Evolutionary conservation across 1,140 invertebrate genomes (phyloP).

Genomic region (Drosophila pachea): DNA sequence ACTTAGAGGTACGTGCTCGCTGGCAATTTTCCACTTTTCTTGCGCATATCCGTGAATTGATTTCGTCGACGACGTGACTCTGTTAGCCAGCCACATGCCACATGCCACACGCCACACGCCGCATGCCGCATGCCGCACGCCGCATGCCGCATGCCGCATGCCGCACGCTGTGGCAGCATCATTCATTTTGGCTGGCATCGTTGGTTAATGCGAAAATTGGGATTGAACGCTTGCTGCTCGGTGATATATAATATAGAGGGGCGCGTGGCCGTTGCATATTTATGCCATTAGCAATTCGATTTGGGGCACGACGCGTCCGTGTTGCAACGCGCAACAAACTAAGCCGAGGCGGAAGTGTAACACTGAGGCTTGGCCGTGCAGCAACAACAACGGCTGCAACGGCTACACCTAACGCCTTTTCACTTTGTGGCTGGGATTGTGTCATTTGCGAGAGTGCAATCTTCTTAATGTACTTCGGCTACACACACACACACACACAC

Average conservation of each 20-base stretch:
- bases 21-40: conserved; percentile 37
- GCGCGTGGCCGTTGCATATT: conserved; percentile 56
- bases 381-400: neutral
- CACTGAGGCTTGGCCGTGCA: no score
- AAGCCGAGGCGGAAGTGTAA: conserved; percentile 21
- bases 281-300: conserved; percentile 64
- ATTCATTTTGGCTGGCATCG: conserved; percentile 63
- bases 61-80: conserved; percentile 41
- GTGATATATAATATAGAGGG: conserved; percentile 55
- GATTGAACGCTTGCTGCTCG: conserved; percentile 50
- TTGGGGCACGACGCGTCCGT: neutral
- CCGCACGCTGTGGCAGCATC: conserved; percentile 43
- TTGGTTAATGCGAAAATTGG: conserved; percentile 72
- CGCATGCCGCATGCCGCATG: neutral
- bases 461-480: conserved; percentile 68
- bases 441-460: conserved; percentile 73
- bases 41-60: conserved; percentile 39
- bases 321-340: neutral
- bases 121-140: neutral
- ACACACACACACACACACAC: conserved; percentile 30
- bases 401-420: conserved; percentile 28
- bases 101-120: neutral
- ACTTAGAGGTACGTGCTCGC: conserved; percentile 31
- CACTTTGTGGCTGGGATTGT: conserved; percentile 48
- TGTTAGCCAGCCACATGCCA: conserved; percentile 7